These are phyloP conservation scores for Rousettus madagascariensis DNA, from an alignment of 2,797 vertebrate genomes.

Conservation along the genomic window DNA sequence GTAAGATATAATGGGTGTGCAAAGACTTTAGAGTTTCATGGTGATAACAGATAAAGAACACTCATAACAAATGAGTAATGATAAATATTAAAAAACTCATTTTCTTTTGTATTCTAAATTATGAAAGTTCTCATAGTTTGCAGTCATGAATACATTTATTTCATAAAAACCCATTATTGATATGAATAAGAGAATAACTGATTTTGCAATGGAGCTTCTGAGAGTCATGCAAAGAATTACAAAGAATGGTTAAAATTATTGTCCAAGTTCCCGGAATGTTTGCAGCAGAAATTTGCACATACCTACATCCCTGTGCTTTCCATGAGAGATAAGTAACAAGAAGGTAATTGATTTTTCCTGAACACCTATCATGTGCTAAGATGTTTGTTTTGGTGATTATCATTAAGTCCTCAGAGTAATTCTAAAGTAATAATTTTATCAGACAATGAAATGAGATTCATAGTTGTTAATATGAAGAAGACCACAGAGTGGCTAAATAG, in stretches of 20 bases:
- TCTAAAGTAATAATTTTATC: not conserved
- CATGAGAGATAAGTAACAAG: not conserved
- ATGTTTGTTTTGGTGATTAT: not conserved
- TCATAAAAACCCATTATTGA: not conserved
- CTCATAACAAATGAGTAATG: not conserved
- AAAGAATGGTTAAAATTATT: not conserved
- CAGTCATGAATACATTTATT: not conserved
- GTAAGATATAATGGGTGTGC: not conserved
- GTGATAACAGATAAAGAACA: not conserved
- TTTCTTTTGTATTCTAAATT: not conserved
- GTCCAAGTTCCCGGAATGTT: not conserved
- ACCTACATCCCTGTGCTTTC: not conserved
- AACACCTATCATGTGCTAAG: not conserved
- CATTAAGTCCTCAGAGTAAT: not conserved
- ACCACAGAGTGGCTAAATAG: not conserved
- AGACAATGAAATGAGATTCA: not conserved
- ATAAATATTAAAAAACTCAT: not conserved
- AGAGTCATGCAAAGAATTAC: not conserved
- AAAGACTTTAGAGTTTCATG: not conserved
- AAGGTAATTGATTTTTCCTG: not conserved
- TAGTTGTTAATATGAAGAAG: not conserved
- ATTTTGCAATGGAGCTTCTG: not conserved
- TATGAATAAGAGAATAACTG: not conserved
- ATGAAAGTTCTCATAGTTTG: not conserved
- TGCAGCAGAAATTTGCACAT: not conserved